phyloP scores from a whole-genome alignment of 2,797 vertebrate genomes.

The Myotis findleyi region DNA sequence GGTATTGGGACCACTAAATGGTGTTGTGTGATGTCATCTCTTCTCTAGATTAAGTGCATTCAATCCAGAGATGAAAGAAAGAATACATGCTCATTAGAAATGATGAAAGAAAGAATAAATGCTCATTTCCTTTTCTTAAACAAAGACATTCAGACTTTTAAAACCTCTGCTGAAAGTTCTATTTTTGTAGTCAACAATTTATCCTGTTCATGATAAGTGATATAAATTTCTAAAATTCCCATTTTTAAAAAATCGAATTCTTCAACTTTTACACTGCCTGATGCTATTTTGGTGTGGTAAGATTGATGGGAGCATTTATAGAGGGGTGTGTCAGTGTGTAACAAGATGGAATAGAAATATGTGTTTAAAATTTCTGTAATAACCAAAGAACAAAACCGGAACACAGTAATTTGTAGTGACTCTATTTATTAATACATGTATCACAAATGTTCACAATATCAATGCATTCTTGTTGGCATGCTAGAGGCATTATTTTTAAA shows the following conservation, averaged over 20 bases:
- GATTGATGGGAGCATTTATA: neutral
- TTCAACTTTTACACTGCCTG: neutral
- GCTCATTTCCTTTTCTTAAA: conserved; percentile 1
- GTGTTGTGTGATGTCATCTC: conserved; percentile 27
- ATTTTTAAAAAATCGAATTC: neutral
- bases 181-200: conserved; percentile 41
- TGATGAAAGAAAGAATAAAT: conserved; percentile 16
- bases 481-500: conserved; percentile 93
- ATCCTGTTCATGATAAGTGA: conserved; percentile 46
- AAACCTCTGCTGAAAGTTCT: neutral
- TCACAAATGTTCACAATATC: conserved; percentile 97
- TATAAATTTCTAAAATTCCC: conserved; percentile 44
- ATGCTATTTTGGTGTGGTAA: neutral
- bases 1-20: conserved; percentile 39
- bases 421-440: conserved; percentile 98
- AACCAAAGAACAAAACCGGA: conserved; percentile 77
- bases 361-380: neutral
- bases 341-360: neutral
- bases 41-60: conserved; percentile 27
- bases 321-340: neutral
- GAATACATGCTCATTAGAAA: neutral
- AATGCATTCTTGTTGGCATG: conserved; percentile 93
- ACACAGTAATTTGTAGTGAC: conserved; percentile 86
- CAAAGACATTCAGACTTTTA: conserved; percentile 21
- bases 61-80: conserved; percentile 55